Evolutionary conservation across 2,113 vertebrate species (phyloP), one percentile per base, ranked within the genome.

Genomic region (Nothoprocta pentlandii): DNA sequence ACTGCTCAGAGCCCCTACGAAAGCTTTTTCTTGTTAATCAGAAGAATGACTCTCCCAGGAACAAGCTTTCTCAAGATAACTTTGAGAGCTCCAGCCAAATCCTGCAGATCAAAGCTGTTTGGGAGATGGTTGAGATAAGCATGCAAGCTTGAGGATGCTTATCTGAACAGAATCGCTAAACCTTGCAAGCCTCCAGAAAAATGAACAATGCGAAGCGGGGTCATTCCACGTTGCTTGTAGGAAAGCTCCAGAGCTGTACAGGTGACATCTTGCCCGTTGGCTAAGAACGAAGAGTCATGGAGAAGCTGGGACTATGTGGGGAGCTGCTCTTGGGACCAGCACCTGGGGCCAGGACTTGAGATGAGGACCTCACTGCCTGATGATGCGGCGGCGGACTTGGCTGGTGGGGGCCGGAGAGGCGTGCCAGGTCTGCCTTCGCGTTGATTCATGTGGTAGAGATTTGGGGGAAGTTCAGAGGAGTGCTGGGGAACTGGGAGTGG

Each of bases 31-130:
- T 91, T 89, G 81, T 93, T 96, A 89, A 92, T 94, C 91, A 91
- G 78, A 61, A 92, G 94, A 95, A 93, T 2, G 2, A 47, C 67
- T 95, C 91, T 96, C 84, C 82, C 77, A 87, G 87, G 87, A 96
- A 94, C 75, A 89, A 94, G 91, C 89, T 94, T 96, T 97, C 91
- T 92, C 85, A 87, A 93, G 95, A 95, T 94, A 97, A 87, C 89
- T 95, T 85, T 82, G 89, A 87, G 81, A 80, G 63, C 89, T 74
- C 78, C 87, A 93, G 96, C 95, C 96, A 97, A 95, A 89, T 85
- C 89, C 94, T 91, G 59, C 87, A 95, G 91, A 95, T 96, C 94
- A 97, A 96, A 97, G 95, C 75, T 15, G 0, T 59, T 85, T 63
- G 67, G 75, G 89, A 94, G 95, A 96, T 97, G 89, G 89, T n/a